Evolutionary conservation across 1,140 invertebrate species (phyloP), one percentile per base, ranked within the genome.

Genomic region (Myzus persicae): DNA sequence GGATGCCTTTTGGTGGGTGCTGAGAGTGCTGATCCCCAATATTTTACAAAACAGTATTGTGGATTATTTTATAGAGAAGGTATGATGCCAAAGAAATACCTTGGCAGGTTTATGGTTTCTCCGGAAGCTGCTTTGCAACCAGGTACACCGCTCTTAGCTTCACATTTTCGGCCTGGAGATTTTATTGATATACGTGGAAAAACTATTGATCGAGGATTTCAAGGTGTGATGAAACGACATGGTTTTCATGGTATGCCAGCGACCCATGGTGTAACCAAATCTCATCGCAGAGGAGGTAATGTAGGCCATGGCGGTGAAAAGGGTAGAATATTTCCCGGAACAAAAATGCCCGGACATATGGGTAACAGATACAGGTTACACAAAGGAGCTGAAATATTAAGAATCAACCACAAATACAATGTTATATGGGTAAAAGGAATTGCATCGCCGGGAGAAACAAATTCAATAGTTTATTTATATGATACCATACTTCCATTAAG

Each of bases 291-390:
- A 95, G 96, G 97, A 91, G 99, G 99, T 94, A 97, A 97, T 94
- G 98, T 99, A 94, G 99, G 98, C 82, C 96, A 96, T 94, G 98
- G 98, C 94, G 97, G 97, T 92, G 96, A 97, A 94, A 98, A 98
- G 95, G 97, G 96, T 11, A 95, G 98, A 94, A 97, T 99, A 40
- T 98, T 98, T 97, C 98, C 98, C 89, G 99, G 99, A 92, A 99
- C 98, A 48, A 99, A 99, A 96, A 97, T 99, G 97, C 98, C 99
- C 82, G 99, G 99, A 59, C 98, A 99, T 94, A 99, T 99, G 99
- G 99, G 99, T 48, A 97, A 98, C 94, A 96, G 94, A 95, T 95
- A 95, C 94, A 96, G 97, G 94, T 96, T 96, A 59, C 94, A 97
- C 26, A 96, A 96, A 94, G 98, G 98, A 40, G 89, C 93, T 9